These are phyloP conservation scores for Tyria jacobaeae DNA, from an alignment of 2,888 invertebrate genomes.

Conservation along the genomic window DNA sequence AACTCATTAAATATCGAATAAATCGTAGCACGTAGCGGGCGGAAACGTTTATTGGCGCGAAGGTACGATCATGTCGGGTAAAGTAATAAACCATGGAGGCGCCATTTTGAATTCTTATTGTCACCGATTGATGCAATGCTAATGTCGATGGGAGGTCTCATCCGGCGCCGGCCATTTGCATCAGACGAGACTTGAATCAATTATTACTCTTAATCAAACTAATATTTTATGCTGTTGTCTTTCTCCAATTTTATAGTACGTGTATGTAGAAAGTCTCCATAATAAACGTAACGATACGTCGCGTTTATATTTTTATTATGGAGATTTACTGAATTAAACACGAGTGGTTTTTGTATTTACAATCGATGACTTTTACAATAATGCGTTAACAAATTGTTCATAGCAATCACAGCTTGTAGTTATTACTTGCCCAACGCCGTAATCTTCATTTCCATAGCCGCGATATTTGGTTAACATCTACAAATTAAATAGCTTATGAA, in stretches of 20 bases:
- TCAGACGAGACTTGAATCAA: constrained; percentile 79
- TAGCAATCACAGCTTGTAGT: background rate
- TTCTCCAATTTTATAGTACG: constrained; percentile 46
- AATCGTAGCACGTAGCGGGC: constrained; percentile 73
- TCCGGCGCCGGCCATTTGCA: constrained; percentile 86
- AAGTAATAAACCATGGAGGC: constrained; percentile 75
- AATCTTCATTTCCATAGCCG: constrained; percentile 11
- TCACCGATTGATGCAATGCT: constrained; percentile 69
- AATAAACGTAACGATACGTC: constrained; percentile 19
- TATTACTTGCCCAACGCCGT: background rate
- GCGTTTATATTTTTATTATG: constrained; percentile 24
- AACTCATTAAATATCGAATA: constrained; percentile 44
- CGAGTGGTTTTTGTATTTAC: background rate
- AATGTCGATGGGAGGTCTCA: constrained; percentile 81
- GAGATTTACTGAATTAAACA: constrained; percentile 17
- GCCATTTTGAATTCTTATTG: constrained; percentile 82
- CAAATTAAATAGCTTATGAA: constrained; percentile 52
- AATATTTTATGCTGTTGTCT: constrained; percentile 47
- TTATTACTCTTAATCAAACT: constrained; percentile 63
- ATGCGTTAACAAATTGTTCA: background rate
- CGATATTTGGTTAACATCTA: constrained; percentile 48
- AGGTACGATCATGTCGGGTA: constrained; percentile 63
- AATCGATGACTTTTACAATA: background rate
- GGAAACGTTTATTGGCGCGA: constrained; percentile 69
- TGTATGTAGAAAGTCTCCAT: constrained; percentile 29